Conservation (phyloP, 2,797 vertebrate species). For the Clamator glandarius region DNA sequence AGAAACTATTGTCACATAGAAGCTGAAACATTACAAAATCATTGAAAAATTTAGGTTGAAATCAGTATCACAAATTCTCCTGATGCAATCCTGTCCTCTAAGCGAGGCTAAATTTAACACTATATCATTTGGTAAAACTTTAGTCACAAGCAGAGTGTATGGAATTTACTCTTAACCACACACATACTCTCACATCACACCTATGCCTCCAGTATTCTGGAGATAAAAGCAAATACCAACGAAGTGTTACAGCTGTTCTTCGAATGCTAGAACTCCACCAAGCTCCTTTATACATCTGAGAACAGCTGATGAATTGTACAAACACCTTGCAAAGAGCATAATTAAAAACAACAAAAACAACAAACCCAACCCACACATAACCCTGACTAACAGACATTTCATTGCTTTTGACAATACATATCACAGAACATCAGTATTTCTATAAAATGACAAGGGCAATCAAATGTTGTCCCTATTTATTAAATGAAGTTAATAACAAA, state of each 20-base stretch:
- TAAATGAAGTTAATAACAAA: not conserved
- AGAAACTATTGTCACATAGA: not conserved
- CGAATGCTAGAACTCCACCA: not conserved
- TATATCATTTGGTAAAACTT: not conserved
- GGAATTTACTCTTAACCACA: not conserved
- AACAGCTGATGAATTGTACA: not conserved
- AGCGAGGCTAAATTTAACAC: not conserved
- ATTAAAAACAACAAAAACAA: not conserved
- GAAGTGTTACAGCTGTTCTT: not conserved
- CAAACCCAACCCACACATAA: not conserved
- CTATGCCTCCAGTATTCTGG: not conserved
- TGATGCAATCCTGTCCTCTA: not conserved
- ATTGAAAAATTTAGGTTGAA: not conserved
- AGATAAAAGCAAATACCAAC: not conserved
- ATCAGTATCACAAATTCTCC: not conserved
- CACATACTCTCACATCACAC: not conserved
- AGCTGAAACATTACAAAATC: not conserved
- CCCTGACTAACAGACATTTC: not conserved
- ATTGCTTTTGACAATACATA: not conserved
- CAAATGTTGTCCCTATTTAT: not conserved
- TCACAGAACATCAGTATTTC: not conserved
- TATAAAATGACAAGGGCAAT: rapidly evolving
- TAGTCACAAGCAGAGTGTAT: not conserved
- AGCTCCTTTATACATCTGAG: not conserved
- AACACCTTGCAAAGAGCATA: not conserved